A percentile compares a stretch with the other conserved stretches of the same genome.
Evolutionary conservation across 2,113 vertebrate genomes (phyloP).

Genomic region (Nycticebus coucang): DNA sequence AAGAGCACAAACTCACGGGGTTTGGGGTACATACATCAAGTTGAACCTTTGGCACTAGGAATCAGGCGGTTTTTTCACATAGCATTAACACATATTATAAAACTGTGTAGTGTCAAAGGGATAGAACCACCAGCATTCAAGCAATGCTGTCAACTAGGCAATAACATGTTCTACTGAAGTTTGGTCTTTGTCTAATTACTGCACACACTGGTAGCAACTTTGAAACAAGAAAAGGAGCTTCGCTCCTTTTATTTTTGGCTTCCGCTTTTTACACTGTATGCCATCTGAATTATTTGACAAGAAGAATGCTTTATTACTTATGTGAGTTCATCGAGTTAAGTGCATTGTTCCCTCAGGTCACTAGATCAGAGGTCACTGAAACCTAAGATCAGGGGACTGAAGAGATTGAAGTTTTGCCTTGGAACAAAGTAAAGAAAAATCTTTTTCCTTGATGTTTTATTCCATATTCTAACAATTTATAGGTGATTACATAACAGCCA

Average conservation of each 20-base stretch:
- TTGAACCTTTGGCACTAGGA: slow-evolving; percentile 45
- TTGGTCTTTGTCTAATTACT: no score
- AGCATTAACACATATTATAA: no score
- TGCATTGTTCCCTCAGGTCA: background rate
- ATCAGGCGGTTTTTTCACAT: no score
- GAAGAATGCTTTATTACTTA: background rate
- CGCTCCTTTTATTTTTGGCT: no score
- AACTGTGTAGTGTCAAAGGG: no score
- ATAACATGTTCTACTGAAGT: no score
- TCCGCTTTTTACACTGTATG: background rate
- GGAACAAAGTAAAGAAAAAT: background rate
- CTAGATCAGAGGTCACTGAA: background rate
- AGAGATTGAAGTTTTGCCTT: background rate
- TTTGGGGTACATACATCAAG: slow-evolving; percentile 78
- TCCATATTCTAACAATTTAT: background rate
- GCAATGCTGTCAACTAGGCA: no score
- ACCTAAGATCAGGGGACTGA: background rate
- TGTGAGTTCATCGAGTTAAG: background rate
- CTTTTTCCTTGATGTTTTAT: background rate
- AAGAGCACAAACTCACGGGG: slow-evolving; percentile 69
- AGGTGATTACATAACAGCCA: background rate
- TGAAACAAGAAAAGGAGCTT: no score
- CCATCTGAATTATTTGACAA: background rate
- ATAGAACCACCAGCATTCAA: no score
- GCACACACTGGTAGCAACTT: no score